phyloP scores from a whole-genome alignment of 2,113 vertebrate genomes.

The Patagioenas fasciata region DNA sequence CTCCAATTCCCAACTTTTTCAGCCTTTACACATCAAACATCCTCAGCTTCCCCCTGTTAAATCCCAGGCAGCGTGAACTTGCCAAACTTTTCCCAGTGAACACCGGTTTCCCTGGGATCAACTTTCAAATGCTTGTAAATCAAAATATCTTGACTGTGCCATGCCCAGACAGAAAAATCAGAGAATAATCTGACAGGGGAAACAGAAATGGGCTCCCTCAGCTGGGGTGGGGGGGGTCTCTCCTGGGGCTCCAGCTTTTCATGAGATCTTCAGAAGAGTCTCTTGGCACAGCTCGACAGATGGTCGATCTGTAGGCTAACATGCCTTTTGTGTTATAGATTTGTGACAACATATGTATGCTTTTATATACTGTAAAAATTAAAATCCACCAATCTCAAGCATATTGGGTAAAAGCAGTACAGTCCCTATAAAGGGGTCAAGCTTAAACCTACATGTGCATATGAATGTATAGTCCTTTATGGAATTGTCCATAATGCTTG shows the following conservation, averaged over 20 bases:
- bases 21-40: neutral
- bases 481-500: neutral
- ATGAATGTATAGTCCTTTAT: neutral
- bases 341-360: neutral
- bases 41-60: neutral
- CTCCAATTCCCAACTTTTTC: neutral
- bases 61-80: neutral
- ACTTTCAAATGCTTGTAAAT: neutral
- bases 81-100: neutral
- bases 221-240: neutral
- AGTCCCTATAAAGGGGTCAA: neutral
- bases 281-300: neutral
- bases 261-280: neutral
- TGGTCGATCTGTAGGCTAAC: neutral
- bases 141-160: neutral
- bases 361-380: neutral
- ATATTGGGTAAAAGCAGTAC: fast-evolving
- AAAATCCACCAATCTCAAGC: neutral
- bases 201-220: neutral
- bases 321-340: fast-evolving
- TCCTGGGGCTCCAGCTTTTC: neutral
- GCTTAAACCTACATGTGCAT: fast-evolving
- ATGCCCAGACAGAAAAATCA: neutral
- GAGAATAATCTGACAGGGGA: neutral
- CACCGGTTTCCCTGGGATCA: neutral